Evolutionary conservation across 2,888 invertebrate genomes (phyloP), one percentile per base, ranked within the genome.

Genomic region (Trisateles emortualis): DNA sequence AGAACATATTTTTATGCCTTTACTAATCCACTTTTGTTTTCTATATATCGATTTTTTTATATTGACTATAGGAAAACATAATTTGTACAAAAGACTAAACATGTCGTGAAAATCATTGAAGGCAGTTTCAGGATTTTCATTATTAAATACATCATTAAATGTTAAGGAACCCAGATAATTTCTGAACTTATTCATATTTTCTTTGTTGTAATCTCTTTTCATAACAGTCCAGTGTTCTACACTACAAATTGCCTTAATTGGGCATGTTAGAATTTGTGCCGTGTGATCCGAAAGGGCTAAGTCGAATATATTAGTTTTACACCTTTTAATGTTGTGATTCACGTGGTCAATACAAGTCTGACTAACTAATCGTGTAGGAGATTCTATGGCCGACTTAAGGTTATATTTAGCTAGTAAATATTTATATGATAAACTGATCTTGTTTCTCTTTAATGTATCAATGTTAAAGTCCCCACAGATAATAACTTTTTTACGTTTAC

Each of bases 21-120:
- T 29, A 9, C 29, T 29, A 4, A 29, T 29, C 29, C 29, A 29
- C 9, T 29, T 29, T 8, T 3, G 29, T 29, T 8, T 29, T 8
- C n/a, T n/a, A 4, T n/a, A 4, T 4, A 3, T 2, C 8, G 29
- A 10, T 29, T 2, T 29, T 29, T 29, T 29, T 6, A 29, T 8
- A 4, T 29, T 29, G 2, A 9, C 8, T 29, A 24, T 26, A 3
- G 41, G 49, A 35, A 49, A 49, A 17, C 49, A 49, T 22, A 41
- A 14, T 3, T 49, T 14, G 10, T 49, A 49, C 14, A 49, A 41
- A n/a, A n/a, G n/a, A n/a, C n/a, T n/a, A n/a, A n/a, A n/a, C n/a
- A n/a, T n/a, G n/a, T n/a, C n/a, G n/a, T 6, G n/a, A 29, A 41
- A 40, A 6, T 16, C n/a, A 41, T 41, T 36, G 14, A 22, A 45